Conservation (phyloP, 2,888 invertebrate genomes). For the Stenchaetothrips biformis region DNA sequence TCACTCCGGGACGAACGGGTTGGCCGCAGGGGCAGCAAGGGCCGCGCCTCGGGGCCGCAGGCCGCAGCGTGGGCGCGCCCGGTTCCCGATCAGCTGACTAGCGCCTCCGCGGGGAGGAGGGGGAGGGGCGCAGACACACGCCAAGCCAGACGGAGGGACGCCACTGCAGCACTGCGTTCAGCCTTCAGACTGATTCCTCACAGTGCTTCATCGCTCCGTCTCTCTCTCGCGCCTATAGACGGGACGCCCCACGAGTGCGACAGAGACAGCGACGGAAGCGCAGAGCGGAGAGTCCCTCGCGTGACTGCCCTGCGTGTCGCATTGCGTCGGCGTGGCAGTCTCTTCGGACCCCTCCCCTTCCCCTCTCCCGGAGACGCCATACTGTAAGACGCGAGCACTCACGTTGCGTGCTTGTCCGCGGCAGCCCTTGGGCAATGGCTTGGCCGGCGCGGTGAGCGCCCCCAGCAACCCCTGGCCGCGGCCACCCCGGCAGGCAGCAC, state of each 20-base stretch:
- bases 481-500: not conserved
- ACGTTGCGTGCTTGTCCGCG: too few species aligned
- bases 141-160: not conserved
- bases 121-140: slow-evolving; percentile 14
- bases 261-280: too few species aligned
- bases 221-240: not conserved
- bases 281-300: too few species aligned
- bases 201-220: not conserved
- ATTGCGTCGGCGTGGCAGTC: too few species aligned
- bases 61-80: not conserved
- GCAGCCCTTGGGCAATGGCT: too few species aligned
- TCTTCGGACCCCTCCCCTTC: too few species aligned
- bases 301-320: too few species aligned
- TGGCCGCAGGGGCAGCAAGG: slow-evolving; percentile 14
- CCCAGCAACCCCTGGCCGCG: not conserved
- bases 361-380: too few species aligned
- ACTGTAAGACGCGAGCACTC: too few species aligned
- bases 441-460: not conserved
- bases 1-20: too few species aligned
- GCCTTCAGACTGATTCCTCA: not conserved
- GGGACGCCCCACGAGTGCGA: too few species aligned
- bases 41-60: not conserved
- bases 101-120: slow-evolving; percentile 35
- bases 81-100: slow-evolving; percentile 32
- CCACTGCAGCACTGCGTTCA: not conserved